Evolutionary conservation across 2,888 invertebrate genomes (phyloP), one percentile per base, ranked within the genome.

Genomic region (Brachynemurus nebulosus): DNA sequence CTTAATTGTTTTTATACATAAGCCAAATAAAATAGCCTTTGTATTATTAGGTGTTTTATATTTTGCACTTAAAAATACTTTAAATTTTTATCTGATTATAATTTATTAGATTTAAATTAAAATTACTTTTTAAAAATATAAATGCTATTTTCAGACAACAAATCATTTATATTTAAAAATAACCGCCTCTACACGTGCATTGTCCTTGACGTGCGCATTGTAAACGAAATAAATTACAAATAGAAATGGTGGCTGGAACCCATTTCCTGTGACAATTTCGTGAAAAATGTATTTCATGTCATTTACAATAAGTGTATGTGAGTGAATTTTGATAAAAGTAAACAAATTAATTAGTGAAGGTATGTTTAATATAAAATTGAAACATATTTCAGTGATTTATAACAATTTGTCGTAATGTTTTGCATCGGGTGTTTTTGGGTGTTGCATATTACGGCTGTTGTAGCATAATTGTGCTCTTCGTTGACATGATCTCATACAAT

Each of bases 191-290:
- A 46, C 46, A 48, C 46, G 48, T 48, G 48, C 42, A 44, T 37
- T 25, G 36, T 45, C 44, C 42, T 45, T 45, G 45, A 35, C 30
- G 18, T 35, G 45, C 44, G 42, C 20, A 16, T 33, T 17, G 44
- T 23, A 25, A 27, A 16, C 6, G 37, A 19, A 47, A 43, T 47
- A 47, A 49, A 44, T 44, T 45, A 45, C 45, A 46, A 48, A 45
- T 47, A 47, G 59, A 59, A 59, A 61, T 61, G 61, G 61, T 59
- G 60, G 59, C 56, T 56, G 53, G 50, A 52, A 48, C 50, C 52
- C 48, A 54, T 53, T 53, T 44, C 44, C 44, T 44, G 44, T 38
- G 25, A 44, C 44, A 44, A 44, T 42, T 42, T 42, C 20, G 14
- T 34, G 19, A 25, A 42, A 42, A 42, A 33, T 33, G 33, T 42